phyloP scores from a whole-genome alignment of 2,888 invertebrate genomes.

The Campoplex capitator region DNA sequence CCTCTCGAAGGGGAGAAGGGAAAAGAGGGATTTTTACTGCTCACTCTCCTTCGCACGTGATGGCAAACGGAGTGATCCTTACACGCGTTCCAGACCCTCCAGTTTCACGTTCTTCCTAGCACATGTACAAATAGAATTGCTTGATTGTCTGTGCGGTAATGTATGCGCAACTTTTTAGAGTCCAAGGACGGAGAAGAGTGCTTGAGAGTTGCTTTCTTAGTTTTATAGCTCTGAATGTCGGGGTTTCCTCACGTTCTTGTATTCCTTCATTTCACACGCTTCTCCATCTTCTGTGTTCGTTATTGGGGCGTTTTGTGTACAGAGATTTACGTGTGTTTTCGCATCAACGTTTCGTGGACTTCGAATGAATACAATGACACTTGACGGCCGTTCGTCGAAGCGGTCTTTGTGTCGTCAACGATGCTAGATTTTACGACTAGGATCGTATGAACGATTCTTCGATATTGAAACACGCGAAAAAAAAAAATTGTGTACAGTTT shows the following conservation, averaged over 20 bases:
- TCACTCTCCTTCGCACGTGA: slow-evolving; percentile 41
- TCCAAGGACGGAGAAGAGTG: slow-evolving; percentile 43
- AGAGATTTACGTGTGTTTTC: slow-evolving; percentile 53
- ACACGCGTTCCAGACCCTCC: slow-evolving; percentile 60
- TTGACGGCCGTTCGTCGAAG: slow-evolving; percentile 11
- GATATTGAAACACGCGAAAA: neutral
- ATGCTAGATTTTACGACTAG: slow-evolving; percentile 24
- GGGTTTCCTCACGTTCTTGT: neutral
- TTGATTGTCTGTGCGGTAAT: slow-evolving; percentile 51
- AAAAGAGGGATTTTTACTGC: slow-evolving; percentile 61
- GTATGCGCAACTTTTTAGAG: slow-evolving; percentile 67
- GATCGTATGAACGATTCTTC: neutral
- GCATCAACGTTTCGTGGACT: slow-evolving; percentile 40
- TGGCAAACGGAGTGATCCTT: slow-evolving; percentile 55
- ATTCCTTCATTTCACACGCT: neutral
- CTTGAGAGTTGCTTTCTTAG: slow-evolving; percentile 54
- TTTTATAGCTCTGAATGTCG: slow-evolving; percentile 55
- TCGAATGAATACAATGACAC: slow-evolving; percentile 17
- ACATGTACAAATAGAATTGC: slow-evolving; percentile 33
- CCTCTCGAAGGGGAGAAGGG: slow-evolving; percentile 18
- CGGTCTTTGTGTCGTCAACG: slow-evolving; percentile 17
- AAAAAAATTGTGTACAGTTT: slow-evolving; percentile 6
- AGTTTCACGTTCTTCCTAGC: slow-evolving; percentile 52
- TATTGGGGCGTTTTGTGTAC: slow-evolving; percentile 13
- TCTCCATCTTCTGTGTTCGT: slow-evolving; percentile 9